phyloP scores from a whole-genome alignment of 2,113 vertebrate species.

The Tupaia chinensis region DNA sequence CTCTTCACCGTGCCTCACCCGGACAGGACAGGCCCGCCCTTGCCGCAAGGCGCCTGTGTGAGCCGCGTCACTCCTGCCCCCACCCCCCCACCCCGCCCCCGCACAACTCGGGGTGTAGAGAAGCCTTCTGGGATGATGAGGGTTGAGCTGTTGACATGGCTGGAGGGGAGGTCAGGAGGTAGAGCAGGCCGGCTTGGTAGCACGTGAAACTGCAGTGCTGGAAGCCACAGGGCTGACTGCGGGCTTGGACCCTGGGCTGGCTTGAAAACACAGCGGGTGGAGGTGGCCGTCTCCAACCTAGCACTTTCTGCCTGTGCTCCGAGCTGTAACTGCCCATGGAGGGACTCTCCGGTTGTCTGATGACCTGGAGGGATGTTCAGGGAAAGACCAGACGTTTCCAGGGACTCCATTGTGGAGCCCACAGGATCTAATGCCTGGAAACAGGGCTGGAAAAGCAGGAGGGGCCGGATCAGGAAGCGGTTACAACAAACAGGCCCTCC shows the following conservation, averaged over 20 bases:
- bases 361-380: background rate
- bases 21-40: background rate
- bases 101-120: rapidly evolving
- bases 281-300: constrained; percentile 1
- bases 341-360: background rate
- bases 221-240: no score
- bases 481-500: background rate
- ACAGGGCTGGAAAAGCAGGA: background rate
- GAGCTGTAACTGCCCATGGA: background rate
- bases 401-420: background rate
- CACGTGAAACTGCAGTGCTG: no score
- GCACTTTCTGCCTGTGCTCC: background rate
- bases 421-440: constrained; percentile 15
- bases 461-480: background rate
- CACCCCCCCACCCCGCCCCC: background rate
- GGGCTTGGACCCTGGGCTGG: no score
- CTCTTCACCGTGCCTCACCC: background rate
- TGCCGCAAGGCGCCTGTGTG: rapidly evolving
- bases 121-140: background rate
- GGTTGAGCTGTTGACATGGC: background rate
- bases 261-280: background rate
- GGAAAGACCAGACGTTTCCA: constrained; percentile 45
- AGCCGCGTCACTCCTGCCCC: background rate
- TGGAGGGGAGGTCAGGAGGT: background rate
- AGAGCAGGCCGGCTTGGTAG: background rate